Evolutionary conservation across 2,113 vertebrate species (phyloP).

Genomic region (Trichechus manatus): DNA sequence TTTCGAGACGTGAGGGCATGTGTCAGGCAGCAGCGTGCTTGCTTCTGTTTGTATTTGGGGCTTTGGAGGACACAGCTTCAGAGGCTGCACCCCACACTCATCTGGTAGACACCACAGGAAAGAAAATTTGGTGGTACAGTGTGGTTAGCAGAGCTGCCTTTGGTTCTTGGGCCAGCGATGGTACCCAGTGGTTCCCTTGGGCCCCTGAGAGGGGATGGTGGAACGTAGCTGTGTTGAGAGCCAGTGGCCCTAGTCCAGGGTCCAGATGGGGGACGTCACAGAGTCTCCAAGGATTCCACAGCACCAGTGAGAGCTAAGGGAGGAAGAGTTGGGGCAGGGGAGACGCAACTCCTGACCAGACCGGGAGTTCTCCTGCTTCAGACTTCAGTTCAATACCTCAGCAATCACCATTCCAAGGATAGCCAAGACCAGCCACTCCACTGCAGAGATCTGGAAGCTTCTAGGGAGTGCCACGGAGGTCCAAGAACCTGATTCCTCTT

Average conservation of each 20-base stretch:
- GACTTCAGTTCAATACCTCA: neutral
- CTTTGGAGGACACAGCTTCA: neutral
- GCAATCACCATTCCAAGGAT: neutral
- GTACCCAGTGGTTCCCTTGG: neutral
- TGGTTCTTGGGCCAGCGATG: neutral
- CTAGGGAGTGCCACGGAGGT: neutral
- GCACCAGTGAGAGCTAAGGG: neutral
- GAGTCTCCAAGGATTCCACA: neutral
- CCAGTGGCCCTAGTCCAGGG: neutral
- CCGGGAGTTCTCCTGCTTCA: neutral
- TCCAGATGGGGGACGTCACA: neutral
- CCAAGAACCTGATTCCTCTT: neutral
- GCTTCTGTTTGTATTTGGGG: neutral
- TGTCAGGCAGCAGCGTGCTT: neutral
- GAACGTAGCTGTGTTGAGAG: neutral
- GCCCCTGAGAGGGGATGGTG: neutral
- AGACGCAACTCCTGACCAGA: neutral
- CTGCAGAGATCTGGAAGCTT: conserved; percentile 4
- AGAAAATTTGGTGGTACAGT: neutral
- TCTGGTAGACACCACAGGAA: neutral
- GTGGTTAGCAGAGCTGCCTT: neutral
- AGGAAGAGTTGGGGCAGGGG: neutral
- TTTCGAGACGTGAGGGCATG: neutral
- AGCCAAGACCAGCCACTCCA: neutral
- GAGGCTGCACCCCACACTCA: neutral